These are phyloP conservation scores for Hippoglossus hippoglossus DNA, from an alignment of 2,797 vertebrate species.

Conservation along the genomic window DNA sequence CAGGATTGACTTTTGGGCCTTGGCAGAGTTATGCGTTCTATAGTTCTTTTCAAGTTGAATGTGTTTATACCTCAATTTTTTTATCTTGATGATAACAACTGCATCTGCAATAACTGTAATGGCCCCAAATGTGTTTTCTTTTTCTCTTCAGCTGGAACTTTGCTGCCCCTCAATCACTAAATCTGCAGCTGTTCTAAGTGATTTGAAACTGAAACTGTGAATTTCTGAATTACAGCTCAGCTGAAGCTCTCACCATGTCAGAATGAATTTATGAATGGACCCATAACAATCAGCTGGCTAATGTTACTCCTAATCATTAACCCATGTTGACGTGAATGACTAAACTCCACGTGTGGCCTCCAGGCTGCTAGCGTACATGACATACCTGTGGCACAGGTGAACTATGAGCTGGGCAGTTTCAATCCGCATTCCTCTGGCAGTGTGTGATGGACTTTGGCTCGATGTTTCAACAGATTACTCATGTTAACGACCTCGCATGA, in stretches of 20 bases:
- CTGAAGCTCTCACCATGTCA: neutral
- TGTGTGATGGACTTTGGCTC: neutral
- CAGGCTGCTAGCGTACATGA: no score
- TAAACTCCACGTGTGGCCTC: no score
- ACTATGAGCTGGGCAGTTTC: neutral
- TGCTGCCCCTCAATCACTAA: neutral
- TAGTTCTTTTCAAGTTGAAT: no score
- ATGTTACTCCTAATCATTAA: neutral
- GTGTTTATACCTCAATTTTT: no score
- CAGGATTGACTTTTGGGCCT: no score
- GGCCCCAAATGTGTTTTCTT: no score
- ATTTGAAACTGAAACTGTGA: neutral
- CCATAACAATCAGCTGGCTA: neutral
- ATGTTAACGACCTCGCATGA: neutral
- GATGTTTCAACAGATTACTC: neutral
- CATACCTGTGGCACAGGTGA: neutral
- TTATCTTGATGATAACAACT: no score
- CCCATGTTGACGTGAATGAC: no score
- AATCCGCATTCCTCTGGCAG: neutral
- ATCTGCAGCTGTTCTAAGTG: no score
- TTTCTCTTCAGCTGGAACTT: no score
- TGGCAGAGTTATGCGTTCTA: no score
- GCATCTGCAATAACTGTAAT: no score
- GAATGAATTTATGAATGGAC: neutral
- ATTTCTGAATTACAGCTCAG: neutral